Base-by-base conservation (phyloP, 1,140 invertebrate genomes). In the Eriocheir sinensis region DNA sequence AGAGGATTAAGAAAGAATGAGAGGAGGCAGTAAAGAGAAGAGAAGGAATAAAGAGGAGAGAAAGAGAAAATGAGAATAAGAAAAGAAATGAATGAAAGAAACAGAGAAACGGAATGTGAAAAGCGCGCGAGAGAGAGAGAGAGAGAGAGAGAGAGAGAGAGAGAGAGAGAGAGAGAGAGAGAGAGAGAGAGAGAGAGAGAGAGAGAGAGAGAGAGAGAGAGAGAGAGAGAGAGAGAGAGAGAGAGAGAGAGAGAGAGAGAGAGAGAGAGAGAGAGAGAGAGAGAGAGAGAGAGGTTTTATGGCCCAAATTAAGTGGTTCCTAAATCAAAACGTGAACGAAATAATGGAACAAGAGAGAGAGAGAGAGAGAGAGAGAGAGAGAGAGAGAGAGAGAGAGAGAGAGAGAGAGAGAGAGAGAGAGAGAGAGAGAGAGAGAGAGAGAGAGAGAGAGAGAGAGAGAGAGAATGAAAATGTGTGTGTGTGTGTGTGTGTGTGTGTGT, bases 401-500 rank as follows among this genome's bases (percentile, higher is more conserved):
- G 40, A 44, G 40, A 44, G 48, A 44, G 48, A 44, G 48, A 41
- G 48, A 48, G 41, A 44, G 48, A 89, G 40, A 89, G n/a, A 30
- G 41, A 44, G 48, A 89, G 40, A 89, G n/a, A 89, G 41, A 30
- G 32, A 48, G n/a, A 44, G 38, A 21, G 8, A 3, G 40, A 21
- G 88, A 32, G 17, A 40, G 8, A 27, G 2, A 32, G 17, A 3
- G 17, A 40, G n/a, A n/a, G n/a, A n/a, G n/a, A n/a, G n/a, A n/a
- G n/a, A n/a, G n/a, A n/a, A n/a, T n/a, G n/a, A n/a, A n/a, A n/a
- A 44, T 38, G 60, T 15, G 60, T 21, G 48, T 15, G 41, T 38
- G 85, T 86, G 85, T 15, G 85, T 86, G 85, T 85, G 36, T 86
- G 34, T 86, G 21, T 8, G 53, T 8, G 53, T 15, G 53, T 60